These are phyloP conservation scores for Podilymbus podiceps DNA, from an alignment of 2,113 vertebrate genomes.

Conservation along the genomic window DNA sequence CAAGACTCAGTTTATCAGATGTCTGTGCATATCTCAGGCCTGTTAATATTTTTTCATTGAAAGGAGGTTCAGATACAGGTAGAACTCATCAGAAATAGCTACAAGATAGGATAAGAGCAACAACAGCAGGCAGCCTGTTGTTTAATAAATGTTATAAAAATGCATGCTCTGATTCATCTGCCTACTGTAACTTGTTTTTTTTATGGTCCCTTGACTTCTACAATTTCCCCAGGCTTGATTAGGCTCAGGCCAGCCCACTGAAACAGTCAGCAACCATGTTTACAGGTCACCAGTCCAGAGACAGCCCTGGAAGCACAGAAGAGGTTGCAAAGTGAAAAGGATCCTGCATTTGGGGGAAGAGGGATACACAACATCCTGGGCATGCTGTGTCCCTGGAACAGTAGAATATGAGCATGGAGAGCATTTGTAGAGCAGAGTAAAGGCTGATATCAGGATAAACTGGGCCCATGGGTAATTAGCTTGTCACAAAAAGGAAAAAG, in stretches of 20 bases:
- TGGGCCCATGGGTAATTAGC: neutral
- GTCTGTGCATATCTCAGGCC: neutral
- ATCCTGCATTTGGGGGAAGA: neutral
- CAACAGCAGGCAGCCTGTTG: neutral
- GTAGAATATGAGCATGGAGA: neutral
- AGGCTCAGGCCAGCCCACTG: neutral
- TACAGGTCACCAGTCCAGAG: neutral
- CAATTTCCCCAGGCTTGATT: neutral
- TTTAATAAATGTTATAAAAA: neutral
- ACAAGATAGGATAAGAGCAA: neutral
- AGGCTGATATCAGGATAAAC: neutral
- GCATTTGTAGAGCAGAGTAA: neutral
- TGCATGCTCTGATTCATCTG: neutral
- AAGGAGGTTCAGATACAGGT: neutral
- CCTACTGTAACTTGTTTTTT: neutral
- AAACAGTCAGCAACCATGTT: neutral
- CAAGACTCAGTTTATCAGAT: neutral
- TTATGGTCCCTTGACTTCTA: neutral
- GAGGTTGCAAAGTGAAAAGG: neutral
- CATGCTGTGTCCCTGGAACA: neutral
- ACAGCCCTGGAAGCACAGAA: neutral
- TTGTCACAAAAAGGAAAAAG: neutral
- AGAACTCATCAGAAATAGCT: neutral
- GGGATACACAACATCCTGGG: neutral
- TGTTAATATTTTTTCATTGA: neutral